Base-by-base conservation (phyloP, 2,113 vertebrate genomes). In the Acrocephalus kingi region DNA sequence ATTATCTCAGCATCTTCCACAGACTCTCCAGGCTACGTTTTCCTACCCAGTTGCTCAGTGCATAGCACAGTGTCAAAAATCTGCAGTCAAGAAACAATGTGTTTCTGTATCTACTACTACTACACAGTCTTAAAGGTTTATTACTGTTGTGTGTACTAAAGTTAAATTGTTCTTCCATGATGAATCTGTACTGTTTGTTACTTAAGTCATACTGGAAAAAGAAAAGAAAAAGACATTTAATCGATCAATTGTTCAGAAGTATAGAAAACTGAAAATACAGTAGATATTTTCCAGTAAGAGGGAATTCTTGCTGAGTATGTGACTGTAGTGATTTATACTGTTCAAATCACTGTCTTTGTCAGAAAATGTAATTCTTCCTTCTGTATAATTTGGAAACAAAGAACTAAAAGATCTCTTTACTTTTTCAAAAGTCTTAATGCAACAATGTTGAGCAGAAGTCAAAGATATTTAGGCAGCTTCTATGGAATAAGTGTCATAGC, bases 261-360 rank as follows among this genome's bases (percentile, higher is more conserved):
- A 7, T 20, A 89, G 62, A 76, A 91, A 87, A 83, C n/a, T 84
- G 82, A 96, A 84, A 63, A 89, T 8, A 5, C 56, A 68, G 15
- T 63, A 92, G 31, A 43, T 73, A 84, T 83, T 95, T 96, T 71
- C 55, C 94, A 89, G 80, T 72, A 74, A 71, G 33, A 86, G 35
- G 63, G 63, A 96, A 87, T 85, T 19, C 63, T 71, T 46, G 37
- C 30, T 89, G 80, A 78, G 27, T 68, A 73, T 15, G 13, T 85
- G 73, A n/a, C 54, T 59, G 12, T 58, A 91, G 51, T 55, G 43
- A 69, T 77, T 90, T 87, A 88, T 55, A 33, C 27, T 58, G 15
- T 80, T 83, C 37, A 63, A 85, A 58, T 43, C 24, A n/a, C 15
- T 93, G 55, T 19, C 33, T 41, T 78, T 54, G n/a, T 89, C 48